Evolutionary conservation across 2,113 vertebrate species (phyloP), one percentile per base, ranked within the genome.

Genomic region (Passer montanus): DNA sequence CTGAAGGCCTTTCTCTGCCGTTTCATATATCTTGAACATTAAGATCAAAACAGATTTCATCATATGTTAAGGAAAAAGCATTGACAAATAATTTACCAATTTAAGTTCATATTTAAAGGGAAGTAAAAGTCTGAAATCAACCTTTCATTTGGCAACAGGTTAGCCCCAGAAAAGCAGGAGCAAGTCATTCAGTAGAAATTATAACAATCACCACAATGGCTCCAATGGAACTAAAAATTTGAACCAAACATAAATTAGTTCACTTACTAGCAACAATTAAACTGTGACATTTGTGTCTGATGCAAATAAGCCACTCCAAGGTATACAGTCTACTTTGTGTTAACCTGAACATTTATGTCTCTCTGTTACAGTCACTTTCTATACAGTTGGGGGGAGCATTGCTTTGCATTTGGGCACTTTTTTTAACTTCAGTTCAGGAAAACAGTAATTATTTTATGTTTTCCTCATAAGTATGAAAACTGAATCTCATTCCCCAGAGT

Each of bases 331-430:
- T 28, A 52, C 1, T 76, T 33, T 44, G 37, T 37, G 21, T 60
- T 37, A 41, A 44, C 18, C 47, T 64, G 43, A 75, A 93, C 90
- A 64, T 37, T 13, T 81, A 3, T 2, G 9, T 37, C 39, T 78
- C 62, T 64, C 56, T 70, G 13, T 55, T 77, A 39, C 10, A 70
- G 23, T 73, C 62, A 64, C 4, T 58, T 67, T 87, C 26, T 44
- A 11, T 6, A 58, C 7, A 50, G 10, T 3, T 75, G 23, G 1
- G 4, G 5, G 7, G 3, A 6, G 15, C 4, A 22, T 10, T 22
- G 15, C 12, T 74, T 66, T 35, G 46, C 5, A 53, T 53, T 28
- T 30, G 8, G 3, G 11, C 18, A 2, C 5, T 20, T 31, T 26
- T 21, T 58, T 88, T 49, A 41, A 52, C 3, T 90, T 62, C 52